Conservation (phyloP, 2,113 vertebrate species). For the Alouatta palliata region DNA sequence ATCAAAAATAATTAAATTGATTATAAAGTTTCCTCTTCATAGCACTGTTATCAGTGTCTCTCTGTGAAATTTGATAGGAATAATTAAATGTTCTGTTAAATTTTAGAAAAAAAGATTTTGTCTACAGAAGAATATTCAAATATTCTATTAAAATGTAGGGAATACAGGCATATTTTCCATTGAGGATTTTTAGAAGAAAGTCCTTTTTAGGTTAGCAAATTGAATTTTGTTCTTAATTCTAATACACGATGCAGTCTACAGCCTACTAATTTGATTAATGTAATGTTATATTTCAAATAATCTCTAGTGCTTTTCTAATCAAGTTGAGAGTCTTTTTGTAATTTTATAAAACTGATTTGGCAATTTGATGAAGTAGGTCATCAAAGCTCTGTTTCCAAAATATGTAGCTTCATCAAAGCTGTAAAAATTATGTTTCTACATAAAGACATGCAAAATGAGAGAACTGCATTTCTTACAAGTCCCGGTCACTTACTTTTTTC, state of each 20-base stretch:
- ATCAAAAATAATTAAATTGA: not conserved
- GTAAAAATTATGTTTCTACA: slow-evolving; percentile 13
- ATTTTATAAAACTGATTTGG: slow-evolving; percentile 47
- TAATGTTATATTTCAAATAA: slow-evolving; percentile 40
- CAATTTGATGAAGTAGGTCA: slow-evolving; percentile 47
- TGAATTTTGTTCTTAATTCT: slow-evolving; percentile 23
- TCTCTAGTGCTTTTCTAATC: slow-evolving; percentile 39
- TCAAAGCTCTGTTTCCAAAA: slow-evolving; percentile 45
- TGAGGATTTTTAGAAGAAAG: not conserved
- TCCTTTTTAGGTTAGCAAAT: not conserved
- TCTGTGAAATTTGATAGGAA: not conserved
- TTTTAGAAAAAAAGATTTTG: not conserved
- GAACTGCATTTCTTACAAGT: not conserved
- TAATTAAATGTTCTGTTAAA: not conserved
- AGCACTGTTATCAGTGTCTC: not conserved
- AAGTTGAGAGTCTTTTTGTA: slow-evolving; percentile 48
- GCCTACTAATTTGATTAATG: slow-evolving; percentile 16
- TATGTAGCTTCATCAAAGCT: slow-evolving; percentile 32
- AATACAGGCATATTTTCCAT: not conserved
- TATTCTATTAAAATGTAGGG: not conserved
- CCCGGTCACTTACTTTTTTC: not conserved
- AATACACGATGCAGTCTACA: not conserved
- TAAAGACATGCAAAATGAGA: not conserved
- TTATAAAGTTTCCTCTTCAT: not conserved
- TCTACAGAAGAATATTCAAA: not conserved